phyloP scores from a whole-genome alignment of 2,888 invertebrate genomes.

The Embidobia sp. region DNA sequence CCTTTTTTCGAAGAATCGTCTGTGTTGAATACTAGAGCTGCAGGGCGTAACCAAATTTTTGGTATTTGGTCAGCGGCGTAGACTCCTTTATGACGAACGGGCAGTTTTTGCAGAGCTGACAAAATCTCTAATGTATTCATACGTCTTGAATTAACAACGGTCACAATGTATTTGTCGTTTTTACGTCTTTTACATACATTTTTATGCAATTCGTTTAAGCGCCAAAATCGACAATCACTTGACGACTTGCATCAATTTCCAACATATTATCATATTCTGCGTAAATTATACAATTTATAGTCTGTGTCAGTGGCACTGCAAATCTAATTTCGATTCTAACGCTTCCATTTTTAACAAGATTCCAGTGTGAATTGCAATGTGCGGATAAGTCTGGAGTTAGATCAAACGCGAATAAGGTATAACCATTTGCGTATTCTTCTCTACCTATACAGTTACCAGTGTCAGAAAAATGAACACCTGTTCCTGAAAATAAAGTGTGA shows the following conservation, averaged over 20 bases:
- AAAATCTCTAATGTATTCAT: no score
- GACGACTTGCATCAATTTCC: constrained; percentile 67
- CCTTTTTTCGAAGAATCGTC: not conserved
- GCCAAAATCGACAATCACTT: no score
- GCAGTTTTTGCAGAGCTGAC: no score
- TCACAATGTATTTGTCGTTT: no score
- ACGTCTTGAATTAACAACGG: no score
- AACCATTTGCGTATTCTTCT: constrained; percentile 58
- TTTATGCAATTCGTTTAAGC: no score
- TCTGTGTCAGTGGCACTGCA: not conserved
- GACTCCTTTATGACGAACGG: no score
- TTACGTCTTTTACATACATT: no score
- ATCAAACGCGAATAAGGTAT: constrained; percentile 69
- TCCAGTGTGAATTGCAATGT: constrained; percentile 61
- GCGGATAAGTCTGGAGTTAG: constrained; percentile 69
- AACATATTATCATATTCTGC: constrained; percentile 72
- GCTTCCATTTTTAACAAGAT: constrained; percentile 61
- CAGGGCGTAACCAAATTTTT: no score
- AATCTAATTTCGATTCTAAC: constrained; percentile 68
- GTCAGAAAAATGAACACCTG: constrained; percentile 63
- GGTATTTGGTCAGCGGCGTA: no score
- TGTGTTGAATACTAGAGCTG: constrained; percentile 10
- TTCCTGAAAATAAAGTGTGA: constrained; percentile 67
- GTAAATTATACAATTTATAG: constrained; percentile 64
- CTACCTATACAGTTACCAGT: constrained; percentile 62